Conservation (phyloP, 1,140 invertebrate genomes). For the Philotrypesis tridentata region DNA sequence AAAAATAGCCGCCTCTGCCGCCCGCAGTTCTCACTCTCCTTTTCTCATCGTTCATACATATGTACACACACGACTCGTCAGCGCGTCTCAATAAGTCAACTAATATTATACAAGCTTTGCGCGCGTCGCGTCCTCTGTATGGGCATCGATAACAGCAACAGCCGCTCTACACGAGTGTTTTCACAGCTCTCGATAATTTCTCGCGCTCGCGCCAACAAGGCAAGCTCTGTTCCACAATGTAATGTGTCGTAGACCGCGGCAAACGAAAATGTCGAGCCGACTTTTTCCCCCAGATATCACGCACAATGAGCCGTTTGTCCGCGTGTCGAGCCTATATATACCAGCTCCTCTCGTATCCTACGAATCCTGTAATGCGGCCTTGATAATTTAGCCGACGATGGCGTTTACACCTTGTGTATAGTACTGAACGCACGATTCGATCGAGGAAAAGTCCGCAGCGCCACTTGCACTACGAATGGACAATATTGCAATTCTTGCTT, state of each 20-base stretch:
- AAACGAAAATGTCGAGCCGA: constrained; percentile 35
- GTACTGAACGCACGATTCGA: too few species aligned
- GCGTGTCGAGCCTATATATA: neutral
- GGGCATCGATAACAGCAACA: constrained; percentile 51
- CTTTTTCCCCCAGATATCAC: constrained; percentile 17
- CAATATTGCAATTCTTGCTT: too few species aligned
- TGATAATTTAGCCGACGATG: too few species aligned
- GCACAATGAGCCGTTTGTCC: constrained; percentile 19
- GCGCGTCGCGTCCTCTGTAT: neutral
- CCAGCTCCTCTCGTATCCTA: too few species aligned
- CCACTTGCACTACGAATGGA: too few species aligned
- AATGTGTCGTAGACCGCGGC: constrained; percentile 22
- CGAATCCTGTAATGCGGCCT: too few species aligned
- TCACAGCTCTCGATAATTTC: constrained; percentile 58
- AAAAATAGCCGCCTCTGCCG: neutral
- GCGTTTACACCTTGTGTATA: too few species aligned
- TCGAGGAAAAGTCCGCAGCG: too few species aligned
- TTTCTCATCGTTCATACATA: too few species aligned
- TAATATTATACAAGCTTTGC: neutral
- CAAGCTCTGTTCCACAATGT: constrained; percentile 14
- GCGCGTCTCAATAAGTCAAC: neutral
- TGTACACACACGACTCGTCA: too few species aligned
- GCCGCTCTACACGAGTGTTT: constrained; percentile 49
- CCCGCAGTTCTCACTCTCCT: too few species aligned
- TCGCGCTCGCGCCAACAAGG: constrained; percentile 35